Base-by-base conservation (phyloP, 2,113 vertebrate species). In the Elanus axillaris region DNA sequence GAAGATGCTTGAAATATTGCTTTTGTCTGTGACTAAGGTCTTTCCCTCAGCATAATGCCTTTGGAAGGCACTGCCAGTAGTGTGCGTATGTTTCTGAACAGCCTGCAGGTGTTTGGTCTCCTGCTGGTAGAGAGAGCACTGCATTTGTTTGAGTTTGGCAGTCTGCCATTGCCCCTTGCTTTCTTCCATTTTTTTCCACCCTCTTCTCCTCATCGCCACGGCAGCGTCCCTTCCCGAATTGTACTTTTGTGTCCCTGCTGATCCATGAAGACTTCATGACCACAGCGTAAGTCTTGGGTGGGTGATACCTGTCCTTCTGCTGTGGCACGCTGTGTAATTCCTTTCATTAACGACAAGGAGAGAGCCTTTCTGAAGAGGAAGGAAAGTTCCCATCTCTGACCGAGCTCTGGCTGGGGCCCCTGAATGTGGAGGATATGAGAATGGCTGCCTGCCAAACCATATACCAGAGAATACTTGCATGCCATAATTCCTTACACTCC, bases 41-140 rank as follows among this genome's bases (percentile, higher is more conserved):
- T 43, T 64, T 56, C 17, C n/a, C 8, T 27, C 56, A 36, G 42
- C 1, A 1, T 56, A 36, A 58, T 17, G 31, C 42, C n/a, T 63
- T 48, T 23, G 42, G 64, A 40, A 56, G 77, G 72, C 17, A 4
- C n/a, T 43, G 72, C 48, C 36, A 12, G 48, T 27, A 25, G 47
- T 2, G 16, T 16, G 25, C 1, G 0, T 7, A 10, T 0, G 4
- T 27, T 76, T 56, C 48, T 42, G 42, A 71, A 36, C 21, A 53
- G 48, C 40, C 36, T 50, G 36, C 10, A 14, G 25, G 42, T 36
- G 48, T 71, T 77, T 36, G 42, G 19, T 50, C 36, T 40, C 48
- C 13, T 16, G 10, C 32, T 23, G 64, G 31, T 13, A 32, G 25
- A 15, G 48, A 45, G 45, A 7, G 23, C 7, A 2, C 34, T 23